Percentiles rank a stretch among this genome's conserved stretches.
phyloP scores from a whole-genome alignment of 2,888 invertebrate species.

The Carterocephalus palaemon region DNA sequence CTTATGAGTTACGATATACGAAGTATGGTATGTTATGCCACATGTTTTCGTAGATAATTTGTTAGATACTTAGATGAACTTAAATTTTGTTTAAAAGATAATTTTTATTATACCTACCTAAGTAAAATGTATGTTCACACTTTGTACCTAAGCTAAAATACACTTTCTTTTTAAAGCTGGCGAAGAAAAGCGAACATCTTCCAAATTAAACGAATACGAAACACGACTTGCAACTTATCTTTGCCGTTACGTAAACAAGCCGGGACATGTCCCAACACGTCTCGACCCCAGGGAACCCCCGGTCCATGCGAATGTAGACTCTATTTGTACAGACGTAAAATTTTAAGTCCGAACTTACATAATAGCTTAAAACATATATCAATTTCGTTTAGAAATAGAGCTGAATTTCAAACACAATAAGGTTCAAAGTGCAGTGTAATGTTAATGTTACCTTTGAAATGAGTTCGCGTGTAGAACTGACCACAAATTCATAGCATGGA shows the following conservation, averaged over 20 bases:
- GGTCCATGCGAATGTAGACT: background rate
- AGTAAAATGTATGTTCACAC: no score
- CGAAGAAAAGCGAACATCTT: constrained; percentile 9
- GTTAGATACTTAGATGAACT: no score
- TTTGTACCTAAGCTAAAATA: no score
- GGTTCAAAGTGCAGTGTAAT: background rate
- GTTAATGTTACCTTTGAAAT: no score
- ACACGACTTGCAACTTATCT: constrained; percentile 14
- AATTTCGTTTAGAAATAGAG: background rate
- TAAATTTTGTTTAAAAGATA: no score
- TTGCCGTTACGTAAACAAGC: constrained; percentile 14
- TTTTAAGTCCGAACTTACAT: background rate
- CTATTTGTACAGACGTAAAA: background rate
- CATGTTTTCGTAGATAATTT: no score
- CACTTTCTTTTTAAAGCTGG: no score
- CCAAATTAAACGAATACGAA: constrained; percentile 8
- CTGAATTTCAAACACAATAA: background rate
- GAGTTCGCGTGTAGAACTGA: no score
- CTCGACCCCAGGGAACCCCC: background rate
- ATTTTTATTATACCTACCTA: no score
- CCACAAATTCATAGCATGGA: no score
- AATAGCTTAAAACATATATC: background rate
- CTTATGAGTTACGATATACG: no score
- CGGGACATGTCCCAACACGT: constrained; percentile 10
- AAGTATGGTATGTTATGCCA: no score